Evolutionary conservation across 2,113 vertebrate genomes (phyloP).

Genomic region (Indri indri): DNA sequence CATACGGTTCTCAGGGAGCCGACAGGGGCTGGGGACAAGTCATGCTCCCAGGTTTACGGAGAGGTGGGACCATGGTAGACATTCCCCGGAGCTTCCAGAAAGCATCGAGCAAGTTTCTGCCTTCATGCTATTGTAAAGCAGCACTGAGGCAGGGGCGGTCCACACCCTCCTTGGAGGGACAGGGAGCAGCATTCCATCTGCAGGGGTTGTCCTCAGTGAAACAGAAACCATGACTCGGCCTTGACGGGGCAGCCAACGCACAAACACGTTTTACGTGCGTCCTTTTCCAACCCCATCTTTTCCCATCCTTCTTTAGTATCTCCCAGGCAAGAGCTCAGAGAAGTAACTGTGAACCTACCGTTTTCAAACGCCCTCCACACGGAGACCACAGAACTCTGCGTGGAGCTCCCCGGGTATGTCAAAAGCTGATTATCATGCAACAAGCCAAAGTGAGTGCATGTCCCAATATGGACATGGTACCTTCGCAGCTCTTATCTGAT

Average conservation of each 20-base stretch:
- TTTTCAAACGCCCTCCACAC: background rate
- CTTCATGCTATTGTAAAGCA: background rate
- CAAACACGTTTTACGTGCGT: rapidly evolving
- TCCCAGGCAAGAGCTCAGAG: background rate
- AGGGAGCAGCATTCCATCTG: background rate
- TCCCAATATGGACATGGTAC: background rate
- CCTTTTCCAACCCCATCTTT: background rate
- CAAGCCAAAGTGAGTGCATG: background rate
- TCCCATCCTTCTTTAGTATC: background rate
- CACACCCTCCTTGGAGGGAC: background rate
- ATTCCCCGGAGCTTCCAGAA: background rate
- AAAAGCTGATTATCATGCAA: background rate
- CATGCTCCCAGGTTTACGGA: background rate
- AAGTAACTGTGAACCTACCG: background rate
- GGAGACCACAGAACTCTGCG: background rate
- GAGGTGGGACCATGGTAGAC: background rate
- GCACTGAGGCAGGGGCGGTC: too few species aligned
- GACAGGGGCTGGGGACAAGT: background rate
- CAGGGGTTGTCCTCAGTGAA: too few species aligned
- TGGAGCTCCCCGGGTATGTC: background rate
- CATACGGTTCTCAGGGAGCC: background rate
- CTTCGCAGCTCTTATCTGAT: constrained; percentile 47
- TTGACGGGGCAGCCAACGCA: background rate
- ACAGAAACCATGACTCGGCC: background rate
- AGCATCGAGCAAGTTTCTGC: background rate